Percentiles rank a stretch among this genome's conserved stretches.
phyloP scores from a whole-genome alignment of 2,113 vertebrate species.

The Dipodomys stephensi region DNA sequence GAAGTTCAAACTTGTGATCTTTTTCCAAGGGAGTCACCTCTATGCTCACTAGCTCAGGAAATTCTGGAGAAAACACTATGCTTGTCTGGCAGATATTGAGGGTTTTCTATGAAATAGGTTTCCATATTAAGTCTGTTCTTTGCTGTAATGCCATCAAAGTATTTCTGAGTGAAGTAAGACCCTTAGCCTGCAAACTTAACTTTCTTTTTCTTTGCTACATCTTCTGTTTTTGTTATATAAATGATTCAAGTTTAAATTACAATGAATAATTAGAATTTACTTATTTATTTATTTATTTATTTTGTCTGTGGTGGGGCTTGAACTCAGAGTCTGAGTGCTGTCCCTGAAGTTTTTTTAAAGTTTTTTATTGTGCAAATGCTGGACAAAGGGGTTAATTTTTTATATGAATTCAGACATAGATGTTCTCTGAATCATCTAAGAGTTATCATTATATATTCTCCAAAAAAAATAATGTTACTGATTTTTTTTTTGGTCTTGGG shows the following conservation, averaged over 20 bases:
- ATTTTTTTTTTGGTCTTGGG: no score
- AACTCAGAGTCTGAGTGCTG: no score
- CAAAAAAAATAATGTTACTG: not conserved
- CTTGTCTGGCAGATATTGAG: not conserved
- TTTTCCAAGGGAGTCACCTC: not conserved
- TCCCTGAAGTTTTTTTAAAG: no score
- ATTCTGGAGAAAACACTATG: not conserved
- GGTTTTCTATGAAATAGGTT: not conserved
- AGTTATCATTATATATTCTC: not conserved
- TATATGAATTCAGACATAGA: not conserved
- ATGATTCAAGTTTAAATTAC: not conserved
- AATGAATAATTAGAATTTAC: not conserved
- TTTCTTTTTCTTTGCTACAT: not conserved
- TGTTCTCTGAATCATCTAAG: no score
- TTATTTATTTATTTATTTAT: no score
- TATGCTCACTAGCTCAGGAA: not conserved
- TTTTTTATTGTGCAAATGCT: no score
- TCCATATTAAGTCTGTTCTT: not conserved
- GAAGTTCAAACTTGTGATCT: not conserved
- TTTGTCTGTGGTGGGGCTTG: no score
- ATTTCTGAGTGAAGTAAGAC: not conserved
- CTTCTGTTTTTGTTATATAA: not conserved
- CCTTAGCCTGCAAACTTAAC: not conserved
- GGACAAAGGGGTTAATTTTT: not conserved
- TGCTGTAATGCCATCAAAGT: not conserved